phyloP scores from a whole-genome alignment of 2,888 invertebrate species.

The Vesta saturnalis region DNA sequence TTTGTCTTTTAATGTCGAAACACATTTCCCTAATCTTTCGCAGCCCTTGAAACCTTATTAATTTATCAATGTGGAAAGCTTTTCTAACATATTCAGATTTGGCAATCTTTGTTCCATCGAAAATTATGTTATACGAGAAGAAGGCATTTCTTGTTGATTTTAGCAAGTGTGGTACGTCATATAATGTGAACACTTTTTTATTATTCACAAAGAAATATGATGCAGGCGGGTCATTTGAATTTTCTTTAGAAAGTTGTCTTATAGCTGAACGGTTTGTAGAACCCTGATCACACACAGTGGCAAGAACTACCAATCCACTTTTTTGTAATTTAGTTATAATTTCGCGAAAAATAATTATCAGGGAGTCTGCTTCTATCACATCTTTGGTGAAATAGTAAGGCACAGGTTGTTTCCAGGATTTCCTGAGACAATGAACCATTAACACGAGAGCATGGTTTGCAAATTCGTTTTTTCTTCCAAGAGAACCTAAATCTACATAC shows the following conservation, averaged over 20 bases:
- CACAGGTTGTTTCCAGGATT: slow-evolving; percentile 35
- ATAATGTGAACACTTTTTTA: too few relatives aligned
- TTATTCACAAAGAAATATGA: too few relatives aligned
- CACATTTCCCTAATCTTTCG: neutral
- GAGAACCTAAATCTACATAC: too few relatives aligned
- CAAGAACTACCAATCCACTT: slow-evolving; percentile 6
- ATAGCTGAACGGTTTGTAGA: neutral
- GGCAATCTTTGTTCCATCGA: too few relatives aligned
- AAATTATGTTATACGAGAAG: too few relatives aligned
- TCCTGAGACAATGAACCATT: slow-evolving; percentile 33
- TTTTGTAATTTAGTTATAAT: slow-evolving; percentile 4
- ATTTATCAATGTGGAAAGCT: too few relatives aligned
- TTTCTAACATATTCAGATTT: too few relatives aligned
- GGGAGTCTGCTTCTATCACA: slow-evolving; percentile 16
- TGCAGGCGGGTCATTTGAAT: too few relatives aligned
- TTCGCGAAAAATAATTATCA: slow-evolving; percentile 5
- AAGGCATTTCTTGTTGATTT: too few relatives aligned
- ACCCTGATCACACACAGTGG: slow-evolving; percentile 2
- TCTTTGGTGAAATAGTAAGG: slow-evolving; percentile 29
- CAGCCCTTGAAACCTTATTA: too few relatives aligned
- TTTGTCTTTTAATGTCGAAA: neutral
- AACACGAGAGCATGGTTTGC: slow-evolving; percentile 48
- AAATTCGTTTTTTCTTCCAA: slow-evolving; percentile 7
- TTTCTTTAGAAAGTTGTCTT: neutral
- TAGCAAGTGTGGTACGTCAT: too few relatives aligned